A percentile compares a stretch with the other conserved stretches of the same genome.
Evolutionary conservation across 2,888 invertebrate genomes (phyloP).

Genomic region (Drosophila hawaiiensis): DNA sequence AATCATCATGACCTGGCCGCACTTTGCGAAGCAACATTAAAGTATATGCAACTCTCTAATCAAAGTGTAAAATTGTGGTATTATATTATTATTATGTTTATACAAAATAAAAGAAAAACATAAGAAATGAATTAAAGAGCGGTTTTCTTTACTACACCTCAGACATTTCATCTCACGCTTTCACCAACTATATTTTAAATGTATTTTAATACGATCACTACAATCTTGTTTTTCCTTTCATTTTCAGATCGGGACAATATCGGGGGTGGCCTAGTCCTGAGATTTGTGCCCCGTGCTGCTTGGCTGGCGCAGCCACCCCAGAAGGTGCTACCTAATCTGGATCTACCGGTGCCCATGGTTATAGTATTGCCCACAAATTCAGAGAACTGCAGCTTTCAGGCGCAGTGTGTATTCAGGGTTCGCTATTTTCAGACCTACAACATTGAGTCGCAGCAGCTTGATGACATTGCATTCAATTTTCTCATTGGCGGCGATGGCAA

Average conservation of each 20-base stretch:
- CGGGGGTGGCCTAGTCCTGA: conserved; percentile 73
- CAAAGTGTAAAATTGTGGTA: conserved; percentile 18
- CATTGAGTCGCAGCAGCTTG: conserved; percentile 88
- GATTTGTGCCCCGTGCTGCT: conserved; percentile 73
- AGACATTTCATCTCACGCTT: background rate
- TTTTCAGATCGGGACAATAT: conserved; percentile 74
- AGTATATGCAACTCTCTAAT: conserved; percentile 1
- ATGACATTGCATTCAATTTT: conserved; percentile 92
- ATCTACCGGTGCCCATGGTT: conserved; percentile 65
- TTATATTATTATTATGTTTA: conserved; percentile 11
- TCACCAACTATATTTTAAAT: background rate
- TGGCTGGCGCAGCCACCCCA: conserved; percentile 82
- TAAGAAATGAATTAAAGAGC: background rate
- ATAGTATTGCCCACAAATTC: conserved; percentile 77
- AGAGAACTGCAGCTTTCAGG: conserved; percentile 83
- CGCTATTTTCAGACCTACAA: conserved; percentile 89
- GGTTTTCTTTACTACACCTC: conserved; percentile 3
- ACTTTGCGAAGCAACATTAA: conserved; percentile 84
- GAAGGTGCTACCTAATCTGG: conserved; percentile 56
- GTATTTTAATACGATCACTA: background rate
- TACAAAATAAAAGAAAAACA: background rate
- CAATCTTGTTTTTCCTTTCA: background rate
- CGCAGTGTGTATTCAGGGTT: conserved; percentile 87
- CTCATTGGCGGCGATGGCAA: conserved; percentile 92
- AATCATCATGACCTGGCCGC: conserved; percentile 89